A percentile compares a stretch with the other conserved stretches of the same genome.
Conservation (phyloP, 2,797 vertebrate species). For the Sphaeramia orbicularis region DNA sequence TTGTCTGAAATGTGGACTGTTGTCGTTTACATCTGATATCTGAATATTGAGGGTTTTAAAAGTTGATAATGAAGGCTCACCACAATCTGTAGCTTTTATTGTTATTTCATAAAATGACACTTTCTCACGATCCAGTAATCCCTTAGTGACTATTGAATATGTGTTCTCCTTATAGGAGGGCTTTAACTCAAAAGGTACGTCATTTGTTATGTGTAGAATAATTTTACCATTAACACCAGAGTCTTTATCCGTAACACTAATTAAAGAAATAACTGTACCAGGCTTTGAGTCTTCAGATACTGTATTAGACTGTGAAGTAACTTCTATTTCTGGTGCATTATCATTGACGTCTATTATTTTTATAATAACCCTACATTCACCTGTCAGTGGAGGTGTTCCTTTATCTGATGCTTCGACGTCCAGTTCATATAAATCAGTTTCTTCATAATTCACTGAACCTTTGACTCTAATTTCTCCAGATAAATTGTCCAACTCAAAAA, state of each 20-base stretch:
- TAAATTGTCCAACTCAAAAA: conserved; percentile 62
- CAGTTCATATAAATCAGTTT: conserved; percentile 41
- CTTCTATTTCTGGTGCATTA: conserved; percentile 52
- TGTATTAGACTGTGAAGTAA: conserved; percentile 40
- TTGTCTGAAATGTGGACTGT: conserved; percentile 65
- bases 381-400: conserved; percentile 41
- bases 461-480: conserved; percentile 64
- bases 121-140: conserved; percentile 69
- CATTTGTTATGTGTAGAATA: conserved; percentile 42
- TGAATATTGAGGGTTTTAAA: conserved; percentile 66
- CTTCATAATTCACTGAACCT: conserved; percentile 53
- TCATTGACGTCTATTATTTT: conserved; percentile 58
- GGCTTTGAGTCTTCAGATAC: conserved; percentile 38
- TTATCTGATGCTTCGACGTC: conserved; percentile 54
- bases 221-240: conserved; percentile 68
- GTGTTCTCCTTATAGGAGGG: conserved; percentile 72
- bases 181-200: conserved; percentile 71
- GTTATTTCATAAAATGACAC: conserved; percentile 62
- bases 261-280: conserved; percentile 39
- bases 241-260: conserved; percentile 41
- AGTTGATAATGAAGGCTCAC: conserved; percentile 57
- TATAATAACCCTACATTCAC: conserved; percentile 49
- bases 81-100: conserved; percentile 71
- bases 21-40: conserved; percentile 82
- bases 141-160: conserved; percentile 69